Conservation (phyloP, 2,113 vertebrate genomes). For the Notarius quadriscutis region DNA sequence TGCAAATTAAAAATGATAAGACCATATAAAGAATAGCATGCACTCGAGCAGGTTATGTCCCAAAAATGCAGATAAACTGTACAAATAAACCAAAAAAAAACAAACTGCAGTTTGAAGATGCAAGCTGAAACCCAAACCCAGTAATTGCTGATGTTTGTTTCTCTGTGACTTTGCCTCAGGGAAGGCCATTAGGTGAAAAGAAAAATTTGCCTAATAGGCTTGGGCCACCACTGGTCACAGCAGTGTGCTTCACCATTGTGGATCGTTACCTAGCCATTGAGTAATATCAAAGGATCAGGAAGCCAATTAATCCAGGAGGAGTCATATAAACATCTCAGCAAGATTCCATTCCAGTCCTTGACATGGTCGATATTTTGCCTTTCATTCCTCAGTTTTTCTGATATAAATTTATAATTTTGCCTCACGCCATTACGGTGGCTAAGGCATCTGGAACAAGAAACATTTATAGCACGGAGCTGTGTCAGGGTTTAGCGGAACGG, state of each 20-base stretch:
- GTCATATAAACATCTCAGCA: constrained; percentile 26
- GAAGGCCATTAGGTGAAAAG: neutral
- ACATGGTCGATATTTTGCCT: constrained; percentile 53
- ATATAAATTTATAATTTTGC: constrained; percentile 17
- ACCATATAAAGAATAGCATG: neutral
- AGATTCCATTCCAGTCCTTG: constrained; percentile 55
- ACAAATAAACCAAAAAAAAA: neutral
- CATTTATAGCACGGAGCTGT: constrained; percentile 31
- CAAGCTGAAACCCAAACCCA: neutral
- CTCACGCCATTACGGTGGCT: constrained; percentile 37
- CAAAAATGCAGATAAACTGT: neutral
- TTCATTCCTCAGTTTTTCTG: neutral
- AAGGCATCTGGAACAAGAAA: constrained; percentile 44
- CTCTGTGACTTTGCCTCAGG: neutral
- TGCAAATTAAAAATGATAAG: neutral
- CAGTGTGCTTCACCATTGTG: neutral
- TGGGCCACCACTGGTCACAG: constrained; percentile 17
- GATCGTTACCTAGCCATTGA: constrained; percentile 44
- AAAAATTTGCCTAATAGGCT: neutral
- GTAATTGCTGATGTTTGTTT: neutral
- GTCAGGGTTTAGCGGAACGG: neutral
- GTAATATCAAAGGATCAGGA: constrained; percentile 27
- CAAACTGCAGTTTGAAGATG: neutral
- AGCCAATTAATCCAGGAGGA: constrained; percentile 51
- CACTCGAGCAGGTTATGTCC: neutral